Evolutionary conservation across 2,797 vertebrate species (phyloP).

Genomic region (Rhabdophis nuchalis): DNA sequence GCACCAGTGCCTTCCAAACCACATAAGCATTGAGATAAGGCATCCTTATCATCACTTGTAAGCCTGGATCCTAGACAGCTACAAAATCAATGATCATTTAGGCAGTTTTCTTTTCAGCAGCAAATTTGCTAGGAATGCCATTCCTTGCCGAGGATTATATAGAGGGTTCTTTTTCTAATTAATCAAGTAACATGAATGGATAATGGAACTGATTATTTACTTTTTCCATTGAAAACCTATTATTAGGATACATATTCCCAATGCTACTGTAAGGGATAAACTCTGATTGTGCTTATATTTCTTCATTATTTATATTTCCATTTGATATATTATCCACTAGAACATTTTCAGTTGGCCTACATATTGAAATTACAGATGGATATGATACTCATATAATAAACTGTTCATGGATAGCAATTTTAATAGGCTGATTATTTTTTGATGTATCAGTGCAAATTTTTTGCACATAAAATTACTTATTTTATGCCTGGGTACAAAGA

Average conservation of each 20-base stretch:
- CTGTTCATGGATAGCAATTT: not conserved
- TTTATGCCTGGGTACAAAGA: not conserved
- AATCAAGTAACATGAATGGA: not conserved
- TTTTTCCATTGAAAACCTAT: not conserved
- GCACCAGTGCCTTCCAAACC: not conserved
- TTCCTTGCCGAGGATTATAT: not conserved
- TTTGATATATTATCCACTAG: not conserved
- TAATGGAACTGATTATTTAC: not conserved
- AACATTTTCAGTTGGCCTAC: not conserved
- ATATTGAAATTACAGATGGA: not conserved
- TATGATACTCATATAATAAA: not conserved
- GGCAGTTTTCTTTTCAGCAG: not conserved
- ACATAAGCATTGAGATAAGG: not conserved
- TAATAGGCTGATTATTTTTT: not conserved
- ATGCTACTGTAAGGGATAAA: not conserved
- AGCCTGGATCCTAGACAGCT: not conserved
- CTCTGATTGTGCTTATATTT: not conserved
- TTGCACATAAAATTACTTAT: not conserved
- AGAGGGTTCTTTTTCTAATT: not conserved
- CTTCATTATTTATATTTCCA: not conserved
- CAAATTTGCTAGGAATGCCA: not conserved
- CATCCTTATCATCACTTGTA: accelerated
- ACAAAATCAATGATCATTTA: not conserved
- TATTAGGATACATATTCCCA: not conserved
- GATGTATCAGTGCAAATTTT: not conserved